These are phyloP conservation scores for Saxidomus purpurata DNA, from an alignment of 1,140 invertebrate genomes.

Conservation along the genomic window DNA sequence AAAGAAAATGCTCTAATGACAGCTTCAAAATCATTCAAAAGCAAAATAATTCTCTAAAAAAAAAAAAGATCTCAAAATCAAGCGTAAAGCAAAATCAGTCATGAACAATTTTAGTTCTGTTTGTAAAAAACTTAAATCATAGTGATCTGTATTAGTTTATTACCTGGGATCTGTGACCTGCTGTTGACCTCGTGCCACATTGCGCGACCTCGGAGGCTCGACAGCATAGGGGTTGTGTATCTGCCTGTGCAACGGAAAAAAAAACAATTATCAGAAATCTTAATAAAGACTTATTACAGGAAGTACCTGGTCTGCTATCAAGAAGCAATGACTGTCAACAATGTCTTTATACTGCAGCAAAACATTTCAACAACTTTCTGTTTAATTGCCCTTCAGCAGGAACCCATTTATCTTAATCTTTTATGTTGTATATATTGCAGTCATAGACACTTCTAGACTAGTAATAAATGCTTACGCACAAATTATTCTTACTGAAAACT, in stretches of 20 bases:
- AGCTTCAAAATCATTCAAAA: too few relatives aligned
- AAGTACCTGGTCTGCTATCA: neutral
- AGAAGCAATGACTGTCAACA: neutral
- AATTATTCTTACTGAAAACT: too few relatives aligned
- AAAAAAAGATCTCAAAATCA: neutral
- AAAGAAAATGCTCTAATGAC: too few relatives aligned
- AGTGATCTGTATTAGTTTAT: neutral
- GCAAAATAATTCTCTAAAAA: too few relatives aligned
- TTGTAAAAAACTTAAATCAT: neutral
- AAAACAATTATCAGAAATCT: neutral
- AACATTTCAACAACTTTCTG: slow-evolving; percentile 37
- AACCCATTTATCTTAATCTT: too few relatives aligned
- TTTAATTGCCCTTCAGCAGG: too few relatives aligned
- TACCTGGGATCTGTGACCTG: slow-evolving; percentile 61
- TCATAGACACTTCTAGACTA: too few relatives aligned
- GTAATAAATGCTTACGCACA: too few relatives aligned
- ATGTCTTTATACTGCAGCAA: neutral
- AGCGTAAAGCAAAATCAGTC: neutral
- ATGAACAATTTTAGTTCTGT: neutral
- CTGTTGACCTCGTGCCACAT: slow-evolving; percentile 34
- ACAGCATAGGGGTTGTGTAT: slow-evolving; percentile 60
- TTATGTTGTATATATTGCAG: too few relatives aligned
- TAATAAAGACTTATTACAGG: neutral
- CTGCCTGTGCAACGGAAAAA: slow-evolving; percentile 51
- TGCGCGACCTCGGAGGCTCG: slow-evolving; percentile 39